These are phyloP conservation scores for Thalassoma bifasciatum DNA, from an alignment of 2,113 vertebrate genomes.

Conservation along the genomic window DNA sequence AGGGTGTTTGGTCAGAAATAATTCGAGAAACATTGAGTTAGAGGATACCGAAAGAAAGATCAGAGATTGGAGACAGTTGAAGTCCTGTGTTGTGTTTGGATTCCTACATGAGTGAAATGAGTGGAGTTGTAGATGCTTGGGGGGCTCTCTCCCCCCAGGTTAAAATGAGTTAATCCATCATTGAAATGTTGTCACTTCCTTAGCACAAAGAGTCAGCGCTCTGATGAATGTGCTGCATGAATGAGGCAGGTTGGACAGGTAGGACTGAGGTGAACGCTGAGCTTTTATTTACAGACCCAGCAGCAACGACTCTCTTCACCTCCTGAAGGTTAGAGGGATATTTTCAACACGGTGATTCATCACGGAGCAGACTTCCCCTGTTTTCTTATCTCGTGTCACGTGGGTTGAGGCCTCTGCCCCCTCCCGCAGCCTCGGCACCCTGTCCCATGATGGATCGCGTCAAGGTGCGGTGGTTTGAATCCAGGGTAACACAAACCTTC, in stretches of 20 bases:
- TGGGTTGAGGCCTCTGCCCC: slow-evolving; percentile 40
- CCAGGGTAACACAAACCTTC: slow-evolving; percentile 14
- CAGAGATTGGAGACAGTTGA: too few relatives aligned
- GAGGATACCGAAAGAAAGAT: too few relatives aligned
- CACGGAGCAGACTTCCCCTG: slow-evolving; percentile 13
- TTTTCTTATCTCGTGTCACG: slow-evolving; percentile 55
- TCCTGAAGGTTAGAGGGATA: not conserved
- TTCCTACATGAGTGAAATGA: too few relatives aligned
- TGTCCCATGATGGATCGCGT: slow-evolving; percentile 55
- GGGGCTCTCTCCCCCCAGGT: too few relatives aligned
- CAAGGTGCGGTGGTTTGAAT: slow-evolving; percentile 25
- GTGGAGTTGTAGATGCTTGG: too few relatives aligned
- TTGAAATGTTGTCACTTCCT: slow-evolving; percentile 3
- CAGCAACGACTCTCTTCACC: slow-evolving; percentile 14
- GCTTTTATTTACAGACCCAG: slow-evolving; percentile 45
- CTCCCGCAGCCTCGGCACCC: not conserved
- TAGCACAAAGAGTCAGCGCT: slow-evolving; percentile 3
- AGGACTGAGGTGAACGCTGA: not conserved
- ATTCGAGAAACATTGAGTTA: too few relatives aligned
- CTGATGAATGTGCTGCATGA: slow-evolving; percentile 23
- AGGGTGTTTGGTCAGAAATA: too few relatives aligned
- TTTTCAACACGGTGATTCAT: slow-evolving; percentile 49
- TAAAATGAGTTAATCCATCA: not conserved
- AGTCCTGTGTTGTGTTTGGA: too few relatives aligned
- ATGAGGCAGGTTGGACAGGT: not conserved